Evolutionary conservation across 2,888 invertebrate species (phyloP).

Genomic region (Megastigmus dorsalis): DNA sequence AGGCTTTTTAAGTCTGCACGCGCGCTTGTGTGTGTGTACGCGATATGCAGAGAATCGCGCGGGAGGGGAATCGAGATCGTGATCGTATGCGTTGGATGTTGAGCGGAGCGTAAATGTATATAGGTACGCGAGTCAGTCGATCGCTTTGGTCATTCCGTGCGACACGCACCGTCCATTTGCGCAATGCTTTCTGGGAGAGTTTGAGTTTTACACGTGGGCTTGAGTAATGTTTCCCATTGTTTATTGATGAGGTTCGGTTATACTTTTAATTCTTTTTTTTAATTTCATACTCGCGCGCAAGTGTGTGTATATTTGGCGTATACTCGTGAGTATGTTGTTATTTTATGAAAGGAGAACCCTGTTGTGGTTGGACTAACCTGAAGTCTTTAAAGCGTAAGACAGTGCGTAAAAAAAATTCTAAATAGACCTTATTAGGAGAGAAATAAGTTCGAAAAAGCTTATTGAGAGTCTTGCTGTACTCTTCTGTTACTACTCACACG

Average conservation of each 20-base stretch:
- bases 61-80: slow-evolving; percentile 28
- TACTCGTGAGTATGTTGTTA: no score
- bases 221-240: neutral
- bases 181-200: slow-evolving; percentile 2
- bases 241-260: neutral
- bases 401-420: no score
- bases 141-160: slow-evolving; percentile 41
- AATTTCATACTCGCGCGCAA: no score
- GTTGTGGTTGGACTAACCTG: neutral
- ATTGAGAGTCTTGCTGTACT: no score
- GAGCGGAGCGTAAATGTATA: neutral
- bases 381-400: neutral
- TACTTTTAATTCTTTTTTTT: neutral
- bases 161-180: slow-evolving; percentile 11
- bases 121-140: no score
- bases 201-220: neutral
- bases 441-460: no score
- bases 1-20: neutral
- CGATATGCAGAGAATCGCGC: neutral
- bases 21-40: neutral
- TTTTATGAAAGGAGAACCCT: no score
- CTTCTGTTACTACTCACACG: no score
- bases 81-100: slow-evolving; percentile 3
- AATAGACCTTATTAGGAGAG: no score
- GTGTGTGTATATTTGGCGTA: no score